A percentile compares a stretch with the other conserved stretches of the same genome.
Evolutionary conservation across 2,888 invertebrate species (phyloP).

Genomic region (Tetramorium bicarinatum): DNA sequence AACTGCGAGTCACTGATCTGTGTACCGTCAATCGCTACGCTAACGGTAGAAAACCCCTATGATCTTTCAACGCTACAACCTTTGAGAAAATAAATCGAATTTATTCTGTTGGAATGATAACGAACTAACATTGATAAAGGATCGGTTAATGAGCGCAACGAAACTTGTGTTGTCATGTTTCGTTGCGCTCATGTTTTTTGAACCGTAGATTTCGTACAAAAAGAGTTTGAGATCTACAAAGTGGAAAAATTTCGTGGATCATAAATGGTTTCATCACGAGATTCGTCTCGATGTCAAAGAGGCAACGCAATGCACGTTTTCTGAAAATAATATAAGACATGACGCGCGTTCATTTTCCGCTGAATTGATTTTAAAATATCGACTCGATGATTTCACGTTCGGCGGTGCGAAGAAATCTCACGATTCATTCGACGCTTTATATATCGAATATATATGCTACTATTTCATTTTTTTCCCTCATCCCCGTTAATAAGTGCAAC

Average conservation of each 20-base stretch:
- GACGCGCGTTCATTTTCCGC: not conserved
- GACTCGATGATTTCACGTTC: constrained; percentile 30
- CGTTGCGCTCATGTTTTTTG: not conserved
- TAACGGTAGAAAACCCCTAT: not conserved
- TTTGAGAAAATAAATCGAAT: constrained; percentile 4
- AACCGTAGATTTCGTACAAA: not conserved
- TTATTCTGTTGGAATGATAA: not conserved
- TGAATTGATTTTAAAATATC: constrained; percentile 6
- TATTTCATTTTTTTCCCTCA: not conserved
- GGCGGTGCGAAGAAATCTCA: not conserved
- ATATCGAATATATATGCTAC: not conserved
- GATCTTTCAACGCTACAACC: not conserved
- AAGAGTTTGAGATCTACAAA: not conserved
- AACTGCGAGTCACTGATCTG: not conserved
- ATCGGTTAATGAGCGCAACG: not conserved
- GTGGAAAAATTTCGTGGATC: not conserved
- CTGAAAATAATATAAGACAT: constrained; percentile 11
- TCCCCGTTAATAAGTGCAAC: not conserved
- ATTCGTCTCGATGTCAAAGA: not conserved
- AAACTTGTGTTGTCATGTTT: too few relatives aligned
- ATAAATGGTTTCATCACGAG: not conserved
- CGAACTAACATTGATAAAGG: not conserved
- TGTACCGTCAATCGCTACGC: not conserved
- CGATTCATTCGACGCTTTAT: not conserved
- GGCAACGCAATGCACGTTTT: not conserved